Base-by-base conservation (phyloP, 2,113 vertebrate genomes). In the Myanophis thanlyinensis region DNA sequence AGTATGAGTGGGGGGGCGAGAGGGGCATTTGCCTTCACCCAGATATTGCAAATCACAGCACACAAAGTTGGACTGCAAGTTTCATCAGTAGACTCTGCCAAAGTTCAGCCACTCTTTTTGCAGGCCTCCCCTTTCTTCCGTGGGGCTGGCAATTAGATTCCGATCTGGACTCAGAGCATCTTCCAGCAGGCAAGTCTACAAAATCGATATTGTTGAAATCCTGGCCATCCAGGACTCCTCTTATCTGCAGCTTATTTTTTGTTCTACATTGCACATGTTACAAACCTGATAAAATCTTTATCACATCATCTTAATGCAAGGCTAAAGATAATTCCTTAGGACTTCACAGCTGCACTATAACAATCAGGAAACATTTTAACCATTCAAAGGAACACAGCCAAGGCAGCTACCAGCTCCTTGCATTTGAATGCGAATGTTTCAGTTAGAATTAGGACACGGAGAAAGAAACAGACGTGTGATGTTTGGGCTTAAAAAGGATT, bases 61-160 rank as follows among this genome's bases (percentile, higher is more conserved):
- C 94, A 96, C 96, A 96, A 96, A 96, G 94, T 94, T 96, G 92
- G 30, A 90, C 96, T 96, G 94, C 96, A 93, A 96, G 96, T 96
- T 59, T 94, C 97, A 93, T 97, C 96, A 97, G 93, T 95, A 92
- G 94, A 95, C 54, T 97, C 93, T 97, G 95, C 97, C 95, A 95
- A 97, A 20, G 84, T 88, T 95, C 96, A 94, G 95, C 95, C 95
- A 93, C 93, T 95, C 96, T 97, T 97, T 97, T 49, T 97, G 94
- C 92, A 97, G 94, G 95, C 92, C 95, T 93, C 62, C 87, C 96
- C 92, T 51, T 96, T 93, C 84, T 96, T 94, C 94, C 91, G 62
- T 92, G 22, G 92, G 95, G 92, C 92, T 95, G 92, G 91, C 95
- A 95, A 95, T 95, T 96, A 95, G 95, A 97, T 97, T 97, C 94